These are phyloP conservation scores for Scaptomyza caliginosa DNA, from an alignment of 2,888 invertebrate genomes.

Conservation along the genomic window DNA sequence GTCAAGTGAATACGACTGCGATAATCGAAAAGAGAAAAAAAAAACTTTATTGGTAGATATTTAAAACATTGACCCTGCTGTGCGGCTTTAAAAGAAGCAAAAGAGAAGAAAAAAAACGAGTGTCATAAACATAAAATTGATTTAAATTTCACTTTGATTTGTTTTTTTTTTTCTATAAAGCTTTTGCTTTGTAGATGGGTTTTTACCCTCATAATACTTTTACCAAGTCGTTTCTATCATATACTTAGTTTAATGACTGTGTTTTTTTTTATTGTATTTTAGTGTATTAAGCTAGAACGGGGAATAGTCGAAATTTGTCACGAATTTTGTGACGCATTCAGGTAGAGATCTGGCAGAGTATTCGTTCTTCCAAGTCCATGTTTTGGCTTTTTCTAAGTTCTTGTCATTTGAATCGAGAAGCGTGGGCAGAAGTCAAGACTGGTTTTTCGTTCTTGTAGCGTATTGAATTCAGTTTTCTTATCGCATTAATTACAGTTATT, in stretches of 20 bases:
- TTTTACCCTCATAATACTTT: constrained; percentile 26
- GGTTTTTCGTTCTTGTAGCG: constrained; percentile 12
- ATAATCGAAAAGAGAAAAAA: constrained; percentile 8
- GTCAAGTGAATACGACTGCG: background rate
- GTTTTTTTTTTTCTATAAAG: constrained; percentile 3
- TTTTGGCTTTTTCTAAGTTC: background rate
- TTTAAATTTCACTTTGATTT: constrained; percentile 44
- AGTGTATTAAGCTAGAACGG: background rate
- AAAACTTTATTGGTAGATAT: constrained; percentile 7
- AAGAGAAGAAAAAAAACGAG: constrained; percentile 4
- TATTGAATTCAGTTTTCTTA: constrained; percentile 46
- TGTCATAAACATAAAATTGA: constrained; percentile 73
- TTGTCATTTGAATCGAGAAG: constrained; percentile 20
- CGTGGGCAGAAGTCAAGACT: constrained; percentile 38
- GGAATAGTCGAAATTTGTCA: background rate
- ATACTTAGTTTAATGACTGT: constrained; percentile 28
- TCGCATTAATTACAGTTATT: constrained; percentile 69
- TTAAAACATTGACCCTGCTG: constrained; percentile 45
- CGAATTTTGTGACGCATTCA: background rate
- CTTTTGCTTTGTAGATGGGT: constrained; percentile 16
- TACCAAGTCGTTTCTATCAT: background rate
- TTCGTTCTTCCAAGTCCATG: background rate
- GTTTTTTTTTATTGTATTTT: too few species aligned
- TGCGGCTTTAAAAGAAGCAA: constrained; percentile 20
- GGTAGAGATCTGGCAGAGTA: background rate